These are phyloP conservation scores for Octopus sinensis DNA, from an alignment of 1,140 invertebrate genomes.

Conservation along the genomic window DNA sequence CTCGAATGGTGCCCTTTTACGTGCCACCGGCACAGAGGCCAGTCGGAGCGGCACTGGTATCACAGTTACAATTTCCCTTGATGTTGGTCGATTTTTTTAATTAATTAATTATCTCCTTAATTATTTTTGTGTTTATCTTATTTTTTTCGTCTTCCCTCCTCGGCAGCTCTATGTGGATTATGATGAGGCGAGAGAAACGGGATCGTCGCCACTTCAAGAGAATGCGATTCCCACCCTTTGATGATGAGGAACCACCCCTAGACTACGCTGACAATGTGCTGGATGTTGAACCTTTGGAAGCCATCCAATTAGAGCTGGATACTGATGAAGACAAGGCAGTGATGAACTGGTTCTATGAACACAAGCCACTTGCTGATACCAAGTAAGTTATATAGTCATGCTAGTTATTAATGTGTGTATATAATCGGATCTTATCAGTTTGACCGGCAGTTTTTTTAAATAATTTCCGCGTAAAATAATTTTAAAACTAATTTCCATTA, in stretches of 20 bases:
- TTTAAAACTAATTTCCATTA: too few species aligned
- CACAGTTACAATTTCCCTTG: too few species aligned
- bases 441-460: too few species aligned
- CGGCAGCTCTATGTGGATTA: constrained; percentile 97
- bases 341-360: constrained; percentile 94
- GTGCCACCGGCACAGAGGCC: too few species aligned
- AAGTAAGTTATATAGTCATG: constrained; percentile 54
- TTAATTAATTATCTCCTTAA: background rate
- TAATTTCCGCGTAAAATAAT: too few species aligned
- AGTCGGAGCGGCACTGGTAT: too few species aligned
- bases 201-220: constrained; percentile 98
- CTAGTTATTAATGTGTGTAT: too few species aligned
- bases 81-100: background rate
- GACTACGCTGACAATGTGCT: constrained; percentile 99
- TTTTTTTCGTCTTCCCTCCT: constrained; percentile 19
- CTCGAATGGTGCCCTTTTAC: too few species aligned
- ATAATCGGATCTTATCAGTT: too few species aligned
- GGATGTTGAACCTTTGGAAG: constrained; percentile 97
- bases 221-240: constrained; percentile 99
- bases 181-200: constrained; percentile 98
- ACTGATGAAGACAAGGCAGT: constrained; percentile 89
- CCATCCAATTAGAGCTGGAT: constrained; percentile 98
- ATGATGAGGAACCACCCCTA: constrained; percentile 98
- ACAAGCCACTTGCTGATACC: constrained; percentile 90
- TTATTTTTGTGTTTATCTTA: background rate